Evolutionary conservation across 2,797 vertebrate genomes (phyloP).

Genomic region (Malacoctenus gilli): DNA sequence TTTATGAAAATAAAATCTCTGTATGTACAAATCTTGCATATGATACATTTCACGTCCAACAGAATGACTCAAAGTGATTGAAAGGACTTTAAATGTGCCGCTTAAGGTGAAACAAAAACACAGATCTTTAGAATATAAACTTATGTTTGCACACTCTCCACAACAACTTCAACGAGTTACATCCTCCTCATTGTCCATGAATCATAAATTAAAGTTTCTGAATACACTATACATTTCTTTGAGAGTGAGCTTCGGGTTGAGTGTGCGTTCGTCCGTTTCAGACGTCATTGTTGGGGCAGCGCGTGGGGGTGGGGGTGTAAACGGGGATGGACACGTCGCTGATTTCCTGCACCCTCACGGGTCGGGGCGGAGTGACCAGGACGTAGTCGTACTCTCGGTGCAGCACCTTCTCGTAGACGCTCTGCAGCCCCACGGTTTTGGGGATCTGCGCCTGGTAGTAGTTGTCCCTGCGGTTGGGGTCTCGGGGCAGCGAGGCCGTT

Average conservation of each 20-base stretch:
- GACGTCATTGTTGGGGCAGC: constrained; percentile 78
- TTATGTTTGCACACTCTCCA: constrained; percentile 44
- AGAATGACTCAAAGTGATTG: constrained; percentile 67
- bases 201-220: constrained; percentile 64
- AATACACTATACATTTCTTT: constrained; percentile 58
- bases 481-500: constrained; percentile 90
- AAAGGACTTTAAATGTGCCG: constrained; percentile 60
- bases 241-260: constrained; percentile 23
- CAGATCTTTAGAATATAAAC: constrained; percentile 65
- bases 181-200: constrained; percentile 53
- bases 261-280: constrained; percentile 40
- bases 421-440: constrained; percentile 93
- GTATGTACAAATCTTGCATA: constrained; percentile 83
- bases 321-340: constrained; percentile 89
- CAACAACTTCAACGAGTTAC: constrained; percentile 44
- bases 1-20: constrained; percentile 82
- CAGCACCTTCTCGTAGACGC: constrained; percentile 94
- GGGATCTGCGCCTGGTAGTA: constrained; percentile 94
- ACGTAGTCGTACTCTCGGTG: constrained; percentile 92
- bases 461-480: constrained; percentile 90
- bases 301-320: constrained; percentile 84
- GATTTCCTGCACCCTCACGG: constrained; percentile 86
- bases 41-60: constrained; percentile 74
- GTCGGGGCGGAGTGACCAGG: constrained; percentile 85
- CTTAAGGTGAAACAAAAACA: constrained; percentile 63